Evolutionary conservation across 2,888 invertebrate species (phyloP).

Genomic region (Panopea generosa): DNA sequence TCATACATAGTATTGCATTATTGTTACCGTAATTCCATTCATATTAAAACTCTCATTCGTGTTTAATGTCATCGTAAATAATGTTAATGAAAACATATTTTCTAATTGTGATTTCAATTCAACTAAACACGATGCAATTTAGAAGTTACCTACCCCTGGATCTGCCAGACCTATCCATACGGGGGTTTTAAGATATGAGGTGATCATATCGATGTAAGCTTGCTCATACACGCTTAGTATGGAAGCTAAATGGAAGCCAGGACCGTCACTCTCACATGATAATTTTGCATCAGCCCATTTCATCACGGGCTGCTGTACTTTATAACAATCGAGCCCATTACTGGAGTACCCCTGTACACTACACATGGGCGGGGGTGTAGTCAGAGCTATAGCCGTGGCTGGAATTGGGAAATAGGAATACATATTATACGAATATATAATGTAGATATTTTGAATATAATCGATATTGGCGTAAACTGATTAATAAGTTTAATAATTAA

Average conservation of each 20-base stretch:
- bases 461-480: no score
- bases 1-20: no score
- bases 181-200: constrained; percentile 24
- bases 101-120: no score
- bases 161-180: constrained; percentile 59
- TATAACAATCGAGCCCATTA: constrained; percentile 50
- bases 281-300: constrained; percentile 61
- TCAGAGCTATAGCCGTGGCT: constrained; percentile 1
- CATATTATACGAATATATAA: no score
- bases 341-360: constrained; percentile 29
- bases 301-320: constrained; percentile 28
- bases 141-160: constrained; percentile 14
- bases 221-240: constrained; percentile 55
- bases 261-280: constrained; percentile 43
- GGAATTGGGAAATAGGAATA: no score
- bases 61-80: no score
- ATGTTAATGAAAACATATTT: no score
- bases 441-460: no score
- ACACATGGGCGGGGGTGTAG: constrained; percentile 25
- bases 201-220: constrained; percentile 48
- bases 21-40: no score
- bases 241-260: constrained; percentile 48
- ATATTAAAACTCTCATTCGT: no score
- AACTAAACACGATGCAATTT: no score
- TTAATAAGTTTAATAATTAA: no score